Percentiles rank a stretch among this genome's conserved stretches.
These are phyloP conservation scores for Odontomyia ornata DNA, from an alignment of 2,888 invertebrate species.

Conservation along the genomic window DNA sequence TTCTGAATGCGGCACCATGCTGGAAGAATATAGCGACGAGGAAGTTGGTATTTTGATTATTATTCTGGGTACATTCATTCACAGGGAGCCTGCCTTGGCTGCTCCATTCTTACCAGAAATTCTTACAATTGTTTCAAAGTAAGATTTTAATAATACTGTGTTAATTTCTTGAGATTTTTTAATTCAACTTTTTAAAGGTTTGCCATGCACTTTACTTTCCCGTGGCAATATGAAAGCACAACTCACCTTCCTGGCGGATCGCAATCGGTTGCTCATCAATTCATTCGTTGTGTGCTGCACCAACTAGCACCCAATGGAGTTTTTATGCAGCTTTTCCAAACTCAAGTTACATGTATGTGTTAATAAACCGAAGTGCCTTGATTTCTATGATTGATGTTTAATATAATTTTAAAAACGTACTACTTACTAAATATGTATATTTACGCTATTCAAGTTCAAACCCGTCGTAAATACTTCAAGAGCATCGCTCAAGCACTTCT, in stretches of 20 bases:
- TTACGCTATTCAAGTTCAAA: slow-evolving; percentile 59
- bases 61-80: slow-evolving; percentile 93
- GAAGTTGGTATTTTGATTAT: slow-evolving; percentile 94
- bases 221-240: slow-evolving; percentile 89
- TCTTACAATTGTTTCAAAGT: slow-evolving; percentile 88
- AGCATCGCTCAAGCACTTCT: slow-evolving; percentile 92
- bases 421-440: too few relatives aligned
- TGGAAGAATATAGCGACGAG: slow-evolving; percentile 96
- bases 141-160: slow-evolving; percentile 55
- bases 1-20: slow-evolving; percentile 87
- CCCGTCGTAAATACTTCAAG: slow-evolving; percentile 86
- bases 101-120: slow-evolving; percentile 93
- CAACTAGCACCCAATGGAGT: slow-evolving; percentile 97
- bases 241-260: slow-evolving; percentile 94
- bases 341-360: slow-evolving; percentile 79
- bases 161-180: slow-evolving; percentile 13
- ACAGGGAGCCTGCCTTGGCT: slow-evolving; percentile 94
- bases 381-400: too few relatives aligned
- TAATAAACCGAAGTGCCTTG: background rate
- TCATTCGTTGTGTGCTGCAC: slow-evolving; percentile 94
- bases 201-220: slow-evolving; percentile 80
- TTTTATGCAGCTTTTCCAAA: slow-evolving; percentile 94
- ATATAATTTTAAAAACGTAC: too few relatives aligned
- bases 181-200: slow-evolving; percentile 65
- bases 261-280: slow-evolving; percentile 95